A percentile compares a stretch with the other conserved stretches of the same genome.
These are phyloP conservation scores for Adoxophyes honmai DNA, from an alignment of 1,140 invertebrate genomes.

Conservation along the genomic window DNA sequence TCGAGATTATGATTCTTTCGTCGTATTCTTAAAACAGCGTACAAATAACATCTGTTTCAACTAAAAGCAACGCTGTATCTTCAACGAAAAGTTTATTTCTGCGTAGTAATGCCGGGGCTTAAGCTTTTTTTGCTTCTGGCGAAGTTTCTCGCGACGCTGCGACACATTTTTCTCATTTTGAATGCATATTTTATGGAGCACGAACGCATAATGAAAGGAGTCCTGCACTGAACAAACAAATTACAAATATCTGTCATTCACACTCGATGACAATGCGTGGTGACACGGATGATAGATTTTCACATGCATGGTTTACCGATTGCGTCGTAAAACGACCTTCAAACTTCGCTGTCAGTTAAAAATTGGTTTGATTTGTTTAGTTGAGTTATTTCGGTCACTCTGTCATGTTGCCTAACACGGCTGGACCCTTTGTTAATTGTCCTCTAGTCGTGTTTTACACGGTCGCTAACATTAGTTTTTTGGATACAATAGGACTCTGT, in stretches of 20 bases:
- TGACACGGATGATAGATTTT: constrained; percentile 13
- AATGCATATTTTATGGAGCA: constrained; percentile 71
- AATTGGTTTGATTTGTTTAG: constrained; percentile 1
- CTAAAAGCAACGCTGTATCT: background rate
- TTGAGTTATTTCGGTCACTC: background rate
- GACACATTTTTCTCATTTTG: constrained; percentile 72
- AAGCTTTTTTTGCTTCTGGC: constrained; percentile 19
- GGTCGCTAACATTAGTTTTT: no score
- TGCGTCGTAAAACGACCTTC: background rate
- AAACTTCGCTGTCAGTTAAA: background rate
- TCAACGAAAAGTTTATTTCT: background rate
- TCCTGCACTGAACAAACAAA: constrained; percentile 54
- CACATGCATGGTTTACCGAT: constrained; percentile 3
- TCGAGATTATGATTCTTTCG: constrained; percentile 63
- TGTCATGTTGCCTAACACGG: background rate
- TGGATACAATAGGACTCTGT: no score
- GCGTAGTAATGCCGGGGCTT: background rate
- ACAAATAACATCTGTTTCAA: background rate
- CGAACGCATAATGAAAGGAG: constrained; percentile 62
- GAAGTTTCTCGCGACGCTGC: constrained; percentile 40
- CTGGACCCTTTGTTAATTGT: no score
- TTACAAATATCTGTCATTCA: constrained; percentile 31
- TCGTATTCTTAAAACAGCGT: constrained; percentile 18
- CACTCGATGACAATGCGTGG: constrained; percentile 2
- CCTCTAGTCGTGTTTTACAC: no score